Evolutionary conservation across 1,140 invertebrate genomes (phyloP).

Genomic region (Conus betulinus): DNA sequence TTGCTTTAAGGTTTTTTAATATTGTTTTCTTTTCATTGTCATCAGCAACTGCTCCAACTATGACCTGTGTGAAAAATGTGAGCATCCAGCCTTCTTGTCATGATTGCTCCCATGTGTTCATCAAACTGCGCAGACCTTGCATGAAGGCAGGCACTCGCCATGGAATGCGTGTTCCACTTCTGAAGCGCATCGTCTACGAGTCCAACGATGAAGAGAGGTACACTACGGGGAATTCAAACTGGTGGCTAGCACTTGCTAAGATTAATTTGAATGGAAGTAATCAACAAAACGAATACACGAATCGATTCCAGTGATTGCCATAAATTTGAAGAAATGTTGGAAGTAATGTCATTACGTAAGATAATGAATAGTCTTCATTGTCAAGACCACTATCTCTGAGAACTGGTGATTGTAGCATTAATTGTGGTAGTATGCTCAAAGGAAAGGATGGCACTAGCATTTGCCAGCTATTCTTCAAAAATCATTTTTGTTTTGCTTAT

Average conservation of each 20-base stretch:
- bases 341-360: no score
- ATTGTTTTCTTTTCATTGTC: constrained; percentile 33
- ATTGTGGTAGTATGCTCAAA: no score
- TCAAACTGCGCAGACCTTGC: constrained; percentile 70
- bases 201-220: not conserved
- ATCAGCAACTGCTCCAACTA: constrained; percentile 72
- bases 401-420: no score
- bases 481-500: no score
- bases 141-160: constrained; percentile 38
- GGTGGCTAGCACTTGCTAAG: no score
- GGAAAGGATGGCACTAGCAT: no score
- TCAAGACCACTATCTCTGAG: no score
- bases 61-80: constrained; percentile 74
- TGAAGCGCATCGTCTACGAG: not conserved
- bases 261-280: no score
- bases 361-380: no score
- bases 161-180: constrained; percentile 9
- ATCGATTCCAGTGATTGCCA: not conserved
- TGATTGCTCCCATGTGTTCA: constrained; percentile 67
- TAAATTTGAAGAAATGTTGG: not conserved
- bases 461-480: no score
- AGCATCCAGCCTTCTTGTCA: constrained; percentile 60
- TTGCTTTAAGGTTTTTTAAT: not conserved
- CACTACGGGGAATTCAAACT: not conserved
- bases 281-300: no score